Evolutionary conservation across 2,888 invertebrate species (phyloP).

Genomic region (Pycnomerus fuliginosus): DNA sequence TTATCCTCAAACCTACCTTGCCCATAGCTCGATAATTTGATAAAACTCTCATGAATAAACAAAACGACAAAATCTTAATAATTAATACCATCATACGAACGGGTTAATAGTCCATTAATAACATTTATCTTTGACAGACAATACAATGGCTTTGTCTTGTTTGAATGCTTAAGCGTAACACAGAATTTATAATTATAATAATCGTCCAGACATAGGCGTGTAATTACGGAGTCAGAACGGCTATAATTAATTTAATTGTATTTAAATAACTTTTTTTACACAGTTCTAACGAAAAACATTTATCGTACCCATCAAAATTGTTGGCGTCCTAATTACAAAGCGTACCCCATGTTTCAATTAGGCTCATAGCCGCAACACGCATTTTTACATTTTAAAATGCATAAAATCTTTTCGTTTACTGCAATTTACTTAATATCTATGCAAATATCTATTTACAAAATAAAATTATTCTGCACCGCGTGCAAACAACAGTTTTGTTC

Average conservation of each 20-base stretch:
- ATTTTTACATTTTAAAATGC: too few relatives aligned
- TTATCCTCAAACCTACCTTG: constrained; percentile 1
- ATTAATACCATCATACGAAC: constrained; percentile 26
- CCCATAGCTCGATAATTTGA: too few relatives aligned
- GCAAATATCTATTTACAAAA: too few relatives aligned
- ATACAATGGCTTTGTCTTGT: constrained; percentile 27
- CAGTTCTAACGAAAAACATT: constrained; percentile 5
- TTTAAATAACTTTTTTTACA: constrained; percentile 18
- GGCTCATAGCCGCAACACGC: too few relatives aligned
- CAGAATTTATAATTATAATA: constrained; percentile 22
- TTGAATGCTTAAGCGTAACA: constrained; percentile 24
- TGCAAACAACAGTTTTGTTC: too few relatives aligned
- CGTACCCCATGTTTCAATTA: too few relatives aligned
- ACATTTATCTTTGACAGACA: constrained; percentile 31
- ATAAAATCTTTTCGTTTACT: too few relatives aligned
- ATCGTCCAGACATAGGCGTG: constrained; percentile 16
- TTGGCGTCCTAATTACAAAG: too few relatives aligned
- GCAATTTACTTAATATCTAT: too few relatives aligned
- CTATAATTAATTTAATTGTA: constrained; percentile 26
- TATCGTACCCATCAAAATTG: too few relatives aligned
- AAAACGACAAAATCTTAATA: constrained; percentile 13
- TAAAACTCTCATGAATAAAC: too few relatives aligned
- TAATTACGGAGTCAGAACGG: constrained; percentile 17
- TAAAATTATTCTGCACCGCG: too few relatives aligned
- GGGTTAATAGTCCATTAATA: constrained; percentile 32